Percentiles rank a stretch among this genome's conserved stretches.
phyloP scores from a whole-genome alignment of 2,888 invertebrate genomes.

The Idaea straminata region DNA sequence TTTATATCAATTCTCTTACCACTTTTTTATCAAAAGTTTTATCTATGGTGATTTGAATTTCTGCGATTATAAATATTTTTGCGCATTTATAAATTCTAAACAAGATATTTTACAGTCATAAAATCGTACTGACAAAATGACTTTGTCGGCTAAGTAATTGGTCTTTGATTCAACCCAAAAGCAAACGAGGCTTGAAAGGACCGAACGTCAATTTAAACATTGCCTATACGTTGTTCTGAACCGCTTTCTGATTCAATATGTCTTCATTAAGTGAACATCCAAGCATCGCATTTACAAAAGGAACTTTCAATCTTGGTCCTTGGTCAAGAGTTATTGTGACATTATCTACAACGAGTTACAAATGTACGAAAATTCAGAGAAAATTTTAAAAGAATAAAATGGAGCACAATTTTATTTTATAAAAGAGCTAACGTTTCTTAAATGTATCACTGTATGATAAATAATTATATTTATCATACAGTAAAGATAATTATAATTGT shows the following conservation, averaged over 20 bases:
- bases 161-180: conserved; percentile 1
- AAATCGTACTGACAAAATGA: not conserved
- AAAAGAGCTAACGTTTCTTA: not conserved
- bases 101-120: not conserved
- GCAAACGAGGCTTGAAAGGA: conserved; percentile 61
- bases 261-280: conserved; percentile 78
- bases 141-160: conserved; percentile 8
- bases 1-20: conserved; percentile 13
- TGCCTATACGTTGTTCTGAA: conserved; percentile 71
- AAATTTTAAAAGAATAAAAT: not conserved
- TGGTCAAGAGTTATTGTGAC: conserved; percentile 62
- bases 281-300: conserved; percentile 69
- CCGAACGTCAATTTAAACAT: conserved; percentile 75
- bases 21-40: not conserved
- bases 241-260: conserved; percentile 78
- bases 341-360: conserved; percentile 10
- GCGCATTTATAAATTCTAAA: not conserved
- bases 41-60: conserved; percentile 1
- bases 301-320: conserved; percentile 74
- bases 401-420: not conserved
- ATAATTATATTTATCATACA: no score
- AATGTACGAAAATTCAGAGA: not conserved
- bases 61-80: not conserved
- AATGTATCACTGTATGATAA: not conserved
- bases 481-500: conserved; percentile 1